These are phyloP conservation scores for Notarius quadriscutis DNA, from an alignment of 2,113 vertebrate species.

Conservation along the genomic window DNA sequence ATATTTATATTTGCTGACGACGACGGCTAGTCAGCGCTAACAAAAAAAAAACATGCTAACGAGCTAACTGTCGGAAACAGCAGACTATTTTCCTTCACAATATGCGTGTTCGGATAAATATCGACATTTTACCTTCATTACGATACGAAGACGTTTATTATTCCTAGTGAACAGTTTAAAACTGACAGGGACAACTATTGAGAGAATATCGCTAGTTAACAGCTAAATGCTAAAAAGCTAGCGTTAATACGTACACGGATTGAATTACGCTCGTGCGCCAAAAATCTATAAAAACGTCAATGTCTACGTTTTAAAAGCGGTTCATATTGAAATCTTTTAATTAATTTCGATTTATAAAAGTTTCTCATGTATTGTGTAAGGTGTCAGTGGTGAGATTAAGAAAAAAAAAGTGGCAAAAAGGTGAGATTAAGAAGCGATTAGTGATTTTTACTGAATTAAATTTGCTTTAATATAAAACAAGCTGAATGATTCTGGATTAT, in stretches of 20 bases:
- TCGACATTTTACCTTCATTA: neutral
- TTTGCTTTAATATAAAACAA: neutral
- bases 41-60: conserved; percentile 11
- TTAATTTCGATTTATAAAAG: too few species aligned
- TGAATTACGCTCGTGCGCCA: conserved; percentile 4
- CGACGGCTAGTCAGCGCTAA: conserved; percentile 13
- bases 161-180: neutral
- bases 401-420: too few species aligned
- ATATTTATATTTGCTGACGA: neutral
- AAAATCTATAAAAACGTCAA: neutral
- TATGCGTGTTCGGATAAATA: neutral
- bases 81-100: neutral
- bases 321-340: neutral
- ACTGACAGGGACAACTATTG: neutral
- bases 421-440: too few species aligned
- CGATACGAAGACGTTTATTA: neutral
- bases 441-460: neutral
- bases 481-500: neutral
- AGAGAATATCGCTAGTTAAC: neutral
- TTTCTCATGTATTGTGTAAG: too few species aligned
- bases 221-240: neutral
- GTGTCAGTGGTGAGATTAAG: too few species aligned
- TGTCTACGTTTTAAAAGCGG: neutral
- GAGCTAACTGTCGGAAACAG: conserved; percentile 19
- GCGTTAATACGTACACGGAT: neutral